These are phyloP conservation scores for Eupeodes luniger DNA, from an alignment of 2,888 invertebrate genomes.

Conservation along the genomic window DNA sequence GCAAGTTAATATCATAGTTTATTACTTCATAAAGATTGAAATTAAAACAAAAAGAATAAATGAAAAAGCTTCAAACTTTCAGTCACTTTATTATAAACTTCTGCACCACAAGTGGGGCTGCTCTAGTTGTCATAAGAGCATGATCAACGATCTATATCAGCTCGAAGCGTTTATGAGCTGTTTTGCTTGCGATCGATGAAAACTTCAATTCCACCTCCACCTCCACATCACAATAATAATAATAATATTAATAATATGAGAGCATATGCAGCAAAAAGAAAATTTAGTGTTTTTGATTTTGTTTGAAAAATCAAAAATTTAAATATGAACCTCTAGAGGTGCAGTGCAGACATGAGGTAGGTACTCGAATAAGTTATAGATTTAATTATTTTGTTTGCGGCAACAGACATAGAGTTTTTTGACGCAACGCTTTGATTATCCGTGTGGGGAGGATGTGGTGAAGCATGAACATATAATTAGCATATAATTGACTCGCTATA, in stretches of 20 bases:
- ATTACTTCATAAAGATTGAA: conserved; percentile 56
- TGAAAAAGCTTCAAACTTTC: conserved; percentile 43
- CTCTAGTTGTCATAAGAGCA: conserved; percentile 61
- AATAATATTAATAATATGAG: conserved; percentile 6
- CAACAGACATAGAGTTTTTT: conserved; percentile 66
- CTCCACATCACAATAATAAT: background rate
- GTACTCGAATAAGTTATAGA: conserved; percentile 62
- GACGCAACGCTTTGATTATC: conserved; percentile 52
- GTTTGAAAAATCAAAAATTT: conserved; percentile 25
- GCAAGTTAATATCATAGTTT: conserved; percentile 52
- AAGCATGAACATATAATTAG: conserved; percentile 66
- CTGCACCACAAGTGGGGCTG: conserved; percentile 46
- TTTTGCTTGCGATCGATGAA: conserved; percentile 35
- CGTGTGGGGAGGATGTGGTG: conserved; percentile 30
- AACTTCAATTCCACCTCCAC: conserved; percentile 54
- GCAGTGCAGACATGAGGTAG: conserved; percentile 34
- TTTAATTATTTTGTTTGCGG: conserved; percentile 74
- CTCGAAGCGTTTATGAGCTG: conserved; percentile 49
- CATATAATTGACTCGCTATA: conserved; percentile 38
- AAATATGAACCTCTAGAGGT: conserved; percentile 46
- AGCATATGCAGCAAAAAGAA: background rate
- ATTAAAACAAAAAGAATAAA: background rate
- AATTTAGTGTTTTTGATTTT: background rate
- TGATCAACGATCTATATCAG: conserved; percentile 58
- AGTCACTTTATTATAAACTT: conserved; percentile 28